Evolutionary conservation across 2,888 invertebrate species (phyloP).

Genomic region (Chloroclystis v-ata): DNA sequence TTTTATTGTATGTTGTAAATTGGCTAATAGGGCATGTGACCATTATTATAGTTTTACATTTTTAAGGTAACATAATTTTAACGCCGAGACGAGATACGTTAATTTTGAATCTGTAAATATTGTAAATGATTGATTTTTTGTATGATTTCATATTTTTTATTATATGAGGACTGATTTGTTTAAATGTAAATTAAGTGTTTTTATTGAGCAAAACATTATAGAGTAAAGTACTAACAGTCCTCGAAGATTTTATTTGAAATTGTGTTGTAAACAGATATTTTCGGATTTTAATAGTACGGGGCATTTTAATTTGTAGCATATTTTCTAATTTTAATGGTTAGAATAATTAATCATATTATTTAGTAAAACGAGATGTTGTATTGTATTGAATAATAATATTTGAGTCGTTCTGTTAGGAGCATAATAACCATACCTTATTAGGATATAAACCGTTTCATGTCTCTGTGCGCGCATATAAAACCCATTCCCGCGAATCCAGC

Average conservation of each 20-base stretch:
- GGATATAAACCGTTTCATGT: not conserved
- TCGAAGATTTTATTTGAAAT: constrained; percentile 7
- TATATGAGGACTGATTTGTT: constrained; percentile 17
- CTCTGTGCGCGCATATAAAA: too few species aligned
- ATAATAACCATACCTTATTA: not conserved
- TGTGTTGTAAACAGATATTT: not conserved
- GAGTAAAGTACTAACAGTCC: constrained; percentile 6
- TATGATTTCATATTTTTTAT: constrained; percentile 8
- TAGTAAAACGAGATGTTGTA: not conserved
- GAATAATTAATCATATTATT: not conserved
- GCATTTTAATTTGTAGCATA: constrained; percentile 7
- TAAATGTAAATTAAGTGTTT: constrained; percentile 10
- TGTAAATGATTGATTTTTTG: constrained; percentile 13
- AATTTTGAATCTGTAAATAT: constrained; percentile 14
- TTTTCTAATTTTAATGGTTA: not conserved
- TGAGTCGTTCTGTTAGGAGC: not conserved
- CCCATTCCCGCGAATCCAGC: not conserved
- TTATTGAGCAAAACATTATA: not conserved
- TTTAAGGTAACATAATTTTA: not conserved
- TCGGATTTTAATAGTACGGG: constrained; percentile 9
- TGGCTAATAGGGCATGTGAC: constrained; percentile 5
- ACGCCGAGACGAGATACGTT: not conserved
- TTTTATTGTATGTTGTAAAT: not conserved
- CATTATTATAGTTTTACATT: constrained; percentile 1
- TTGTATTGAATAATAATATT: not conserved